Conservation (phyloP, 2,888 invertebrate genomes). For the Neuroscelio doddi region DNA sequence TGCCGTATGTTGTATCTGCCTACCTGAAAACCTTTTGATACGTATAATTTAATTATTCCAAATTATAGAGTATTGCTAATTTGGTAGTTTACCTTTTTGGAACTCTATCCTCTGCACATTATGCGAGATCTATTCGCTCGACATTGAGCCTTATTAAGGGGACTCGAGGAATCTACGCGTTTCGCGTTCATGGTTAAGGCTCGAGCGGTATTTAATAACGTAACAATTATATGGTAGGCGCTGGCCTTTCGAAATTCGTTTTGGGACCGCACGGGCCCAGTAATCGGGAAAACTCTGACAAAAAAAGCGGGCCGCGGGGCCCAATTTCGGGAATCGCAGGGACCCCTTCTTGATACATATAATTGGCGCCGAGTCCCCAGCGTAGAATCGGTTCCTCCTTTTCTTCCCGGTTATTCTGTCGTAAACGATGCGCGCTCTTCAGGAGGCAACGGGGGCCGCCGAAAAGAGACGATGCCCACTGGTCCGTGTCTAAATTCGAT, state of each 20-base stretch:
- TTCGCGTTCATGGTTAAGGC: conserved; percentile 46
- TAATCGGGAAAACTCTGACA: conserved; percentile 54
- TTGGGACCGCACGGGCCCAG: conserved; percentile 39
- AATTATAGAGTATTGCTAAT: conserved; percentile 42
- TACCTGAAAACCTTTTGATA: conserved; percentile 37
- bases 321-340: conserved; percentile 60
- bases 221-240: conserved; percentile 70
- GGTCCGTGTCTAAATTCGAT: conserved; percentile 53
- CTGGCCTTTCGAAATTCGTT: conserved; percentile 55
- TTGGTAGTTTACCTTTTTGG: conserved; percentile 38
- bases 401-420: conserved; percentile 53
- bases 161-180: conserved; percentile 52
- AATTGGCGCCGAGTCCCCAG: conserved; percentile 55
- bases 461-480: conserved; percentile 36
- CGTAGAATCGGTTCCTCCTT: conserved; percentile 43
- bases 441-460: conserved; percentile 36
- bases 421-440: conserved; percentile 55
- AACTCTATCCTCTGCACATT: conserved; percentile 26
- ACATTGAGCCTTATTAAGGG: conserved; percentile 55
- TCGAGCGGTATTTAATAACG: conserved; percentile 71
- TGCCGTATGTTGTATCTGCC: conserved; percentile 28
- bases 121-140: conserved; percentile 22
- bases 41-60: conserved; percentile 48
- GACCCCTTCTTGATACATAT: conserved; percentile 51
- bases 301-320: conserved; percentile 50